A percentile compares a stretch with the other conserved stretches of the same genome.
phyloP scores from a whole-genome alignment of 2,888 invertebrate species.

The Helobdella robusta region DNA sequence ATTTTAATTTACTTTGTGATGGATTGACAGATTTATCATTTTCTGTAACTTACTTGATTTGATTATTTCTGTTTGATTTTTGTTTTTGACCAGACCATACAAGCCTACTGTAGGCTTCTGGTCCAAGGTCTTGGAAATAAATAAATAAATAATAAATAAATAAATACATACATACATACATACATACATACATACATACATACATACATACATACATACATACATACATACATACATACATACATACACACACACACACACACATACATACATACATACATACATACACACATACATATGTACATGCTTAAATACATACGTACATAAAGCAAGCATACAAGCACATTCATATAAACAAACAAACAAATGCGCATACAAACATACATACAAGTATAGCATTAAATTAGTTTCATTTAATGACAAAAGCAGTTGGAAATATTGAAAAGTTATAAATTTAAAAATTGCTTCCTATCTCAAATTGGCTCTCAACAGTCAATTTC shows the following conservation, averaged over 20 bases:
- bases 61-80: too few species aligned
- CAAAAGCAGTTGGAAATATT: too few species aligned
- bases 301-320: neutral
- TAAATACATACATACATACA: neutral
- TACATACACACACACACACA: constrained; percentile 1
- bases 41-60: too few species aligned
- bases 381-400: neutral
- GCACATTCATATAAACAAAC: neutral
- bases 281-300: constrained; percentile 1
- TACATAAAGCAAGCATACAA: neutral
- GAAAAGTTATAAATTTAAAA: too few species aligned
- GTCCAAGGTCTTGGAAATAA: neutral
- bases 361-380: neutral
- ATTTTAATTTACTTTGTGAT: neutral
- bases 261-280: neutral
- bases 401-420: too few species aligned
- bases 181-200: constrained; percentile 12
- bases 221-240: constrained; percentile 7
- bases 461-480: too few species aligned
- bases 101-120: too few species aligned
- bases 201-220: constrained; percentile 11
- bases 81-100: too few species aligned
- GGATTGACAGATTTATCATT: too few species aligned
- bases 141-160: neutral
- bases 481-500: too few species aligned